These are phyloP conservation scores for Artemia franciscana DNA, from an alignment of 1,140 invertebrate species.

Conservation along the genomic window DNA sequence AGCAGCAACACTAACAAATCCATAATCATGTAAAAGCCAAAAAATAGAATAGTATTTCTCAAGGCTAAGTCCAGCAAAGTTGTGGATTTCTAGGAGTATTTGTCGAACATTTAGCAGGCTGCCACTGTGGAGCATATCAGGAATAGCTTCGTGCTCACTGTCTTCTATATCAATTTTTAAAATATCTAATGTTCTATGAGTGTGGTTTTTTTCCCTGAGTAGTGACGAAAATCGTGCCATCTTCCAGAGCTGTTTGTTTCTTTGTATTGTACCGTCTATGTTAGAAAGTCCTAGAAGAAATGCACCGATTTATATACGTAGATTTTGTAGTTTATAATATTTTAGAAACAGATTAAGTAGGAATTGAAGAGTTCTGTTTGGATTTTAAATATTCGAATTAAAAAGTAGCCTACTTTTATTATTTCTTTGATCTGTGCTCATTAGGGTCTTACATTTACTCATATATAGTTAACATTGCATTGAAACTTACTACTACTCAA, in stretches of 20 bases:
- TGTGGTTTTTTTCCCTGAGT: background rate
- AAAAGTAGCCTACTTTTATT: too few species aligned
- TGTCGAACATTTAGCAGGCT: background rate
- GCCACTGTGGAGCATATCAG: background rate
- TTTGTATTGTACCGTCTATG: background rate
- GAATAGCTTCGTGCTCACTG: background rate
- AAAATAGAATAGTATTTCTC: background rate
- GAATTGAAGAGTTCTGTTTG: too few species aligned
- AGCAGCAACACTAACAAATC: background rate
- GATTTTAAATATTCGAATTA: too few species aligned
- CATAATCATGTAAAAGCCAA: background rate
- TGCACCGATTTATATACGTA: too few species aligned
- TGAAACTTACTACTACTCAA: too few species aligned
- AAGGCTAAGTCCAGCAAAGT: background rate
- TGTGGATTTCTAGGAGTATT: background rate
- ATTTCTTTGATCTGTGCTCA: too few species aligned
- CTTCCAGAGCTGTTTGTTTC: background rate
- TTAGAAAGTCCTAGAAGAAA: background rate
- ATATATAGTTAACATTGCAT: too few species aligned
- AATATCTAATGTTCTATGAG: background rate
- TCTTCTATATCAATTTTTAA: constrained; percentile 2
- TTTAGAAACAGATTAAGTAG: too few species aligned
- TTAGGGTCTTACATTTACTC: too few species aligned
- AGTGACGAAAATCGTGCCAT: background rate
- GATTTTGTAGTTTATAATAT: too few species aligned